Percentiles rank a stretch among this genome's conserved stretches.
Evolutionary conservation across 2,888 invertebrate species (phyloP).

Genomic region (Nymphalis c-album): DNA sequence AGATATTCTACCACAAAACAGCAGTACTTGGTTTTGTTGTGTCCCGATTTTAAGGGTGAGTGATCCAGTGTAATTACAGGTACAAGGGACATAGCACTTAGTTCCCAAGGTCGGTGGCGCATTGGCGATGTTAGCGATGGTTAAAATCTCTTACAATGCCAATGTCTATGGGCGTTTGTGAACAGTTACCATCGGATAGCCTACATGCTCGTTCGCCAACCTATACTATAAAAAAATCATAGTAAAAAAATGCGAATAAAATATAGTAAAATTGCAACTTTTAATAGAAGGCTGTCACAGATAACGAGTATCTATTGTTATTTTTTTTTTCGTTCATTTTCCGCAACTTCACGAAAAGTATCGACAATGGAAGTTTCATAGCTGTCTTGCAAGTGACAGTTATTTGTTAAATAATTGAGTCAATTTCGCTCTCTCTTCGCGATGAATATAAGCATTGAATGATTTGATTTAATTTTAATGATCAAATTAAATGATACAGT

Average conservation of each 20-base stretch:
- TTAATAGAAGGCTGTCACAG: background rate
- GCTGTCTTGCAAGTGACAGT: slow-evolving; percentile 14
- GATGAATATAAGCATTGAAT: background rate
- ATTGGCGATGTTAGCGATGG: no score
- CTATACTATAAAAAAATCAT: no score
- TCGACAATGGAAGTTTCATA: slow-evolving; percentile 16
- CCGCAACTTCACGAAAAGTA: slow-evolving; percentile 13
- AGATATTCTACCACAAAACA: no score
- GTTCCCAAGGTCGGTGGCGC: no score
- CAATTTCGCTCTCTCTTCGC: slow-evolving; percentile 5
- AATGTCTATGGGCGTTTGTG: no score
- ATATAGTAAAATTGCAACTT: background rate
- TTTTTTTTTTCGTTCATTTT: slow-evolving; percentile 1
- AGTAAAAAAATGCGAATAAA: background rate
- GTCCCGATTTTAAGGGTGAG: no score
- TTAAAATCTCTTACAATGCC: no score
- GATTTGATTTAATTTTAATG: background rate
- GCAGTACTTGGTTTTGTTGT: no score
- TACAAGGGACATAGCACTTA: no score
- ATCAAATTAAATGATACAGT: background rate
- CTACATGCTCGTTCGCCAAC: no score
- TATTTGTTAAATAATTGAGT: slow-evolving; percentile 21
- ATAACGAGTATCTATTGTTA: slow-evolving; percentile 7
- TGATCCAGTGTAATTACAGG: no score
- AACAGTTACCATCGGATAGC: no score